phyloP scores from a whole-genome alignment of 1,140 invertebrate genomes.

The Archegozetes longisetosus region DNA sequence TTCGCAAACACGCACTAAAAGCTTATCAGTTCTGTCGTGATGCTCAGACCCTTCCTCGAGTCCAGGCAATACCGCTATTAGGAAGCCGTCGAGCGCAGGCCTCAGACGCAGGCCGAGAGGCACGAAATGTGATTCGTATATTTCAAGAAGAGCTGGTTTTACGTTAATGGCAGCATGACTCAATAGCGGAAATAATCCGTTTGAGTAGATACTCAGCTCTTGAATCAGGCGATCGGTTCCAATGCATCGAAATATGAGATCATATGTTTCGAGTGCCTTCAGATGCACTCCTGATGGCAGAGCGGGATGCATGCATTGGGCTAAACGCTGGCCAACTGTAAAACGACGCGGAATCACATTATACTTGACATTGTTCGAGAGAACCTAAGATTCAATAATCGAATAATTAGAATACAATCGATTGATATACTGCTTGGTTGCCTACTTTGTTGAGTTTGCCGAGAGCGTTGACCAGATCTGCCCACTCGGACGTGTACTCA shows the following conservation, averaged over 20 bases:
- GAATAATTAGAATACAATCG: neutral
- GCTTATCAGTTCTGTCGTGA: conserved; percentile 57
- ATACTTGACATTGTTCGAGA: conserved; percentile 54
- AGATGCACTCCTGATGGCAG: conserved; percentile 78
- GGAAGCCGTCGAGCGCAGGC: conserved; percentile 69
- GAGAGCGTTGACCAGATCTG: conserved; percentile 77
- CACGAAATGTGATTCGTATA: conserved; percentile 85
- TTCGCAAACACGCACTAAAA: conserved; percentile 60
- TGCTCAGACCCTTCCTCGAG: conserved; percentile 82
- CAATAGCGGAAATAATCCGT: conserved; percentile 74
- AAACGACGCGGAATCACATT: conserved; percentile 75
- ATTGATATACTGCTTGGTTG: neutral
- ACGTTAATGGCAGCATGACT: conserved; percentile 81
- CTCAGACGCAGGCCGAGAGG: conserved; percentile 59
- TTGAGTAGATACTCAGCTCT: conserved; percentile 73
- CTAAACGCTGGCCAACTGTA: conserved; percentile 77
- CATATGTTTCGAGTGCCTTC: conserved; percentile 83
- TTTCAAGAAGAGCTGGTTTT: conserved; percentile 56
- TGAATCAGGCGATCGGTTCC: conserved; percentile 61
- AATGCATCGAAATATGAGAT: conserved; percentile 80
- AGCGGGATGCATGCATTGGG: conserved; percentile 88
- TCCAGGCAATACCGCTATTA: conserved; percentile 65
- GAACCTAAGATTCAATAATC: conserved; percentile 39
- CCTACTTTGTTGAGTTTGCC: conserved; percentile 79
- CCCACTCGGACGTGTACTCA: conserved; percentile 89